phyloP scores from a whole-genome alignment of 2,113 vertebrate genomes.

The Oxyura jamaicensis region DNA sequence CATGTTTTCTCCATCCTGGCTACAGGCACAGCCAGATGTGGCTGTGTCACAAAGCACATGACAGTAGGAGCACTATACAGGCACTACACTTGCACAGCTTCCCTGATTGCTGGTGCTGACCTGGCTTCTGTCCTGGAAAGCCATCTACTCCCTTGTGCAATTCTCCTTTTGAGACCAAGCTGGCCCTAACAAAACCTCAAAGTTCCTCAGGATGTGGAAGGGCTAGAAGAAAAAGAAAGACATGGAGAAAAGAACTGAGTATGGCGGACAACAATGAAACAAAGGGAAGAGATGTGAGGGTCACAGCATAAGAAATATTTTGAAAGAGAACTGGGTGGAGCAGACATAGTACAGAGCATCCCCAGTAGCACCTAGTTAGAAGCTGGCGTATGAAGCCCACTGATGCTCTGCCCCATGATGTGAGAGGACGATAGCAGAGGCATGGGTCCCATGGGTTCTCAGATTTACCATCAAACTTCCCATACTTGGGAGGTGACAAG shows the following conservation, averaged over 20 bases:
- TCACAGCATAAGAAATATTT: neutral
- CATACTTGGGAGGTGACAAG: neutral
- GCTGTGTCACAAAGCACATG: neutral
- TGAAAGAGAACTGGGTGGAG: neutral
- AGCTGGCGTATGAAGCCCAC: neutral
- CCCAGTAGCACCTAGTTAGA: neutral
- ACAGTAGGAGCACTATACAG: neutral
- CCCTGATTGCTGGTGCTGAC: neutral
- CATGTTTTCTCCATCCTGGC: neutral
- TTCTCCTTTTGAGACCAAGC: neutral
- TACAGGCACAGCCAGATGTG: no score
- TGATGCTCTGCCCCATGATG: rapidly evolving
- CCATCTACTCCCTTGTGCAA: neutral
- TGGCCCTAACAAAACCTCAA: neutral
- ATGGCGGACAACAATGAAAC: neutral
- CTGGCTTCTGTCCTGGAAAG: neutral
- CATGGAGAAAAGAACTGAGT: neutral
- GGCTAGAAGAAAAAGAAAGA: neutral
- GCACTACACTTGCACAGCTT: neutral
- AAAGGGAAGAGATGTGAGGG: neutral
- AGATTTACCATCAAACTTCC: neutral
- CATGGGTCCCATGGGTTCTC: neutral
- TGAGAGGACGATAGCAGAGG: neutral
- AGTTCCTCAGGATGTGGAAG: neutral
- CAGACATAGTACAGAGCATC: neutral